Conservation (phyloP, 2,888 invertebrate species). For the Zootermopsis nevadensis region DNA sequence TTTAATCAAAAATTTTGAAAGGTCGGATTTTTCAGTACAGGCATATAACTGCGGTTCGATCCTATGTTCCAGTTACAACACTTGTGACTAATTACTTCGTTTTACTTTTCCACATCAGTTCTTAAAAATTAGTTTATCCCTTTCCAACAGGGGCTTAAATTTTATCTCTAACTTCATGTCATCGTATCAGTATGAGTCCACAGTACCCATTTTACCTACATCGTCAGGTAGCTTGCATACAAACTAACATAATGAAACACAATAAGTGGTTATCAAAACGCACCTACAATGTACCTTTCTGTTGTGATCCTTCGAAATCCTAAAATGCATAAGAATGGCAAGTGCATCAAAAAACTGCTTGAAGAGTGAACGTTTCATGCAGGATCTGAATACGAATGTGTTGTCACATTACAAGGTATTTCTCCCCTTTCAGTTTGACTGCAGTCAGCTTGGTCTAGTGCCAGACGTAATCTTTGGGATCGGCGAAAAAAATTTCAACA, state of each 20-base stretch:
- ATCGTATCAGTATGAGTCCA: too few species aligned
- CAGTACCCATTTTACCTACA: too few species aligned
- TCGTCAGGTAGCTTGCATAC: too few species aligned
- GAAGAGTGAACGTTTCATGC: not conserved
- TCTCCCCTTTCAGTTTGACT: not conserved
- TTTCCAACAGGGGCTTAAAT: too few species aligned
- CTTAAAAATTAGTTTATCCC: too few species aligned
- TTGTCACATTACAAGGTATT: not conserved
- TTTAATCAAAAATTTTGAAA: not conserved
- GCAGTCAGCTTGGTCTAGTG: not conserved
- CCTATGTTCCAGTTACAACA: too few species aligned
- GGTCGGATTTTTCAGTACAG: too few species aligned
- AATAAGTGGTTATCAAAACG: not conserved
- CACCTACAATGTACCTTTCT: not conserved
- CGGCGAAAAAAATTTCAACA: not conserved
- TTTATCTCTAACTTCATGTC: too few species aligned
- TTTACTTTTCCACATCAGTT: too few species aligned
- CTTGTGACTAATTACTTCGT: too few species aligned
- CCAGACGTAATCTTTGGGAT: not conserved
- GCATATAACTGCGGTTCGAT: too few species aligned
- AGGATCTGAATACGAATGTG: not conserved
- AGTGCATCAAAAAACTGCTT: not conserved
- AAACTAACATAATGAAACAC: not conserved
- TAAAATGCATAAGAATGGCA: not conserved
- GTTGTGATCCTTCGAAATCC: not conserved